phyloP scores from a whole-genome alignment of 2,797 vertebrate genomes.

The Anniella stebbinsi region DNA sequence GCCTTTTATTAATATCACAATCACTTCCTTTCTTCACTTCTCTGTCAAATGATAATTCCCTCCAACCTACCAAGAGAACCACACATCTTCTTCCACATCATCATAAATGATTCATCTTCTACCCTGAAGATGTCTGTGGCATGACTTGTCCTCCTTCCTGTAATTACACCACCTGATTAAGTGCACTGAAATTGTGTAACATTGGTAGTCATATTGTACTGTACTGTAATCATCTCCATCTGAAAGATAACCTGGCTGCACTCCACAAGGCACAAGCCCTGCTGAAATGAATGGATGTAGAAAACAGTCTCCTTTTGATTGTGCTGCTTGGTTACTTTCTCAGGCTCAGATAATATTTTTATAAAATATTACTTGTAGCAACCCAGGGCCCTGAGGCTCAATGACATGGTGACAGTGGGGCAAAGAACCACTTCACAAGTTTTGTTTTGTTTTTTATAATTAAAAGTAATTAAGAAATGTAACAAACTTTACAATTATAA shows the following conservation, averaged over 20 bases:
- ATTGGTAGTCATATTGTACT: background rate
- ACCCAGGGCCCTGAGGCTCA: no score
- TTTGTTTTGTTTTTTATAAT: background rate
- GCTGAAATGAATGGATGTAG: background rate
- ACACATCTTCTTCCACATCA: background rate
- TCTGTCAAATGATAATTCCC: background rate
- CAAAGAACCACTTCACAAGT: background rate
- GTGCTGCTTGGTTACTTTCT: background rate
- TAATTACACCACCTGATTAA: slow-evolving; percentile 3
- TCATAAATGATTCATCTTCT: background rate
- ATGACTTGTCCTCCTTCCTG: background rate
- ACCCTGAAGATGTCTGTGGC: background rate
- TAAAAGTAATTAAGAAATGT: no score
- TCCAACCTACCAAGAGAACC: background rate
- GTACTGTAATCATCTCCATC: background rate
- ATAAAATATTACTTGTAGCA: no score
- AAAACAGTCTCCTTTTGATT: background rate
- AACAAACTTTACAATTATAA: background rate
- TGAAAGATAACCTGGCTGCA: background rate
- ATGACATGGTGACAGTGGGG: no score
- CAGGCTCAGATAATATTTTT: background rate
- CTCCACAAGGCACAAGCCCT: background rate
- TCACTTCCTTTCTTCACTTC: background rate
- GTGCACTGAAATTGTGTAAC: background rate
- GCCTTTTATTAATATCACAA: accelerated